Base-by-base conservation (phyloP, 2,113 vertebrate genomes). In the Hemicordylus capensis region DNA sequence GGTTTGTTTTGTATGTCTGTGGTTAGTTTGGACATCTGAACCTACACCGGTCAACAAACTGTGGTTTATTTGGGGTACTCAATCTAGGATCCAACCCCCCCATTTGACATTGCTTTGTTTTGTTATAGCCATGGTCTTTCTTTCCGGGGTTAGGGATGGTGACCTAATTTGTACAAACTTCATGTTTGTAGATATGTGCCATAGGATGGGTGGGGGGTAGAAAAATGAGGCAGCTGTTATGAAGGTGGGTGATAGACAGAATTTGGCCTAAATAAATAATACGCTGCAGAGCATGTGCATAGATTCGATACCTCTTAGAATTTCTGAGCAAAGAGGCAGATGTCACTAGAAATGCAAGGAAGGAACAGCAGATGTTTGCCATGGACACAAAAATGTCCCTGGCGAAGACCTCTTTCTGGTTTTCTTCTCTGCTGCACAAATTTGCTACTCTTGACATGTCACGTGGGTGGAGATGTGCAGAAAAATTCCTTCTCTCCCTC, bases 181-280 rank as follows among this genome's bases (percentile, higher is more conserved):
- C 59, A 28, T 48, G 42, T 81, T 31, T 39, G 20, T 56, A 54
- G 26, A 69, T n/a, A 64, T 17, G 20, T 72, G n/a, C n/a, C 31
- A 34, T 24, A 5, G n/a, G 15, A 54, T 7, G n/a, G n/a, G n/a
- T n/a, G n/a, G 15, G 37, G 22, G 14, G 26, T 9, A 3, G 22
- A 26, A 39, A 44, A 73, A 24, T 54, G 59, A 75, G 69, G 31
- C 58, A 66, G 85, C 42, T 64, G 70, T 56, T 37, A n/a, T n/a
- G 63, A 69, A 75, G 59, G n/a, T 64, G 82, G 15, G 42, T 1
- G 7, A 75, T 70, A 64, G 46, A 64, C n/a, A 63, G 42, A 73
- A 64, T 75, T 76, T 64, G 59, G 58, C 31, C 82, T 76, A 76
- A 84, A 84, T 73, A 80, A 72, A 79, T 72, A 39, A 83, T 83